These are phyloP conservation scores for Seira sanloemensis DNA, from an alignment of 2,888 invertebrate genomes.

Conservation along the genomic window DNA sequence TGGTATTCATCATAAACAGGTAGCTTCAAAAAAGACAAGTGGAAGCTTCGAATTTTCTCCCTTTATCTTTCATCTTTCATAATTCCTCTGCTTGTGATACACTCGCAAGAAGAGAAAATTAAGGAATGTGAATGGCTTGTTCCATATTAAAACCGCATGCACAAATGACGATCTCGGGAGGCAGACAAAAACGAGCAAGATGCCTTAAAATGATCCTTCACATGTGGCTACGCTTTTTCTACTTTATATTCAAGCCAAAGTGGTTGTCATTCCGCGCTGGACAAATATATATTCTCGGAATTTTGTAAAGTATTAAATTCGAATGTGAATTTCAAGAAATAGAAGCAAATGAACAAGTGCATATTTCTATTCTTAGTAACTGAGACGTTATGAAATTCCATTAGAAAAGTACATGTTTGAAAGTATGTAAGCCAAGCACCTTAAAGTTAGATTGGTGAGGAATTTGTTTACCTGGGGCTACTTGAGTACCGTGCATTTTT, in stretches of 20 bases:
- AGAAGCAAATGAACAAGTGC: neutral
- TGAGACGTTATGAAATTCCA: neutral
- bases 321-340: neutral
- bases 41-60: no score
- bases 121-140: constrained; percentile 8
- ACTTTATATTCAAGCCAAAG: no score
- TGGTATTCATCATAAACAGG: no score
- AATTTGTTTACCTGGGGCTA: neutral
- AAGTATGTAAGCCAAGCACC: neutral
- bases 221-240: constrained; percentile 12
- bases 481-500: neutral
- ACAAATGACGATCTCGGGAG: neutral
- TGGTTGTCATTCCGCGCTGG: no score
- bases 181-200: neutral
- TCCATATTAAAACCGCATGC: neutral
- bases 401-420: neutral
- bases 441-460: neutral
- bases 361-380: neutral
- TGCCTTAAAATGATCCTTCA: constrained; percentile 14
- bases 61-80: no score
- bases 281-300: no score
- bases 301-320: neutral
- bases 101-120: no score
- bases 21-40: no score
- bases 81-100: no score